A percentile compares a stretch with the other conserved stretches of the same genome.
Conservation (phyloP, 1,140 invertebrate genomes). For the Lucilia cuprina region DNA sequence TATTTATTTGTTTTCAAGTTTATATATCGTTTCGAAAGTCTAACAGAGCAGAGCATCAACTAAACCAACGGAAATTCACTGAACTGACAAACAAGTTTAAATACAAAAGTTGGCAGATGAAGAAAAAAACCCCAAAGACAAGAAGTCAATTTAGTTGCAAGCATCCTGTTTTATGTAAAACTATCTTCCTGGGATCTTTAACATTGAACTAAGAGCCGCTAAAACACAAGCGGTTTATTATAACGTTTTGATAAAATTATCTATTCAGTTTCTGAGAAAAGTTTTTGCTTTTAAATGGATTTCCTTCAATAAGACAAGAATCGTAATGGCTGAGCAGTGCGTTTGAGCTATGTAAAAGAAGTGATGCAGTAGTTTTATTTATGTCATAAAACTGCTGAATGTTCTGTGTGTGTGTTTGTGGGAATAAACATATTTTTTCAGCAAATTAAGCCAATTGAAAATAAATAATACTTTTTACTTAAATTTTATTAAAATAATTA, state of each 20-base stretch:
- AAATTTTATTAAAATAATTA: not conserved
- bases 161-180: not conserved
- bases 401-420: no score
- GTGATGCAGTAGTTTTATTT: no score
- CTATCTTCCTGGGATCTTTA: not conserved
- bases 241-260: no score
- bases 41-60: not conserved
- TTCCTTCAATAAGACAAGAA: not conserved
- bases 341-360: no score
- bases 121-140: not conserved
- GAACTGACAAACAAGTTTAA: constrained; percentile 11
- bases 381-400: no score
- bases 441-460: constrained; percentile 2
- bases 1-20: not conserved
- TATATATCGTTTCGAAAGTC: not conserved
- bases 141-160: not conserved
- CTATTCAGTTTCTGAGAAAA: no score
- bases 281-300: not conserved
- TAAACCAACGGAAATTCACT: not conserved
- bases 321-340: not conserved
- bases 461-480: not conserved
- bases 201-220: not conserved
- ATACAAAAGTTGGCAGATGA: not conserved
- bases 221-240: not conserved
- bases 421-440: not conserved